Conservation (phyloP, 2,113 vertebrate species). For the Sebastes fasciatus region DNA sequence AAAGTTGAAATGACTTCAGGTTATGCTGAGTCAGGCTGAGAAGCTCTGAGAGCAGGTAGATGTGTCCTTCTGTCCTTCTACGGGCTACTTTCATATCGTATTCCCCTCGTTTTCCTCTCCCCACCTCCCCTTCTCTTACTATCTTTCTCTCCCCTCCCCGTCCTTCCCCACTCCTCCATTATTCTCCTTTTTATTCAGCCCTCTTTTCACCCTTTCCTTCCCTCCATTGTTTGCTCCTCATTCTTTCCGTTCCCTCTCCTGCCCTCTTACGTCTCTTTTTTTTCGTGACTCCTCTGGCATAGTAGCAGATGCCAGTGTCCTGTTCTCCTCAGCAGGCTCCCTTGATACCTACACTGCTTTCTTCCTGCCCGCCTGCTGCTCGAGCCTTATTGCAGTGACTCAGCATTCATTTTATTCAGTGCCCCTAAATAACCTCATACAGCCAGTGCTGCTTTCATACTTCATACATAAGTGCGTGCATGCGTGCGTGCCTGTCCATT, state of each 20-base stretch:
- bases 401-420: slow-evolving; percentile 53
- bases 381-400: slow-evolving; percentile 62
- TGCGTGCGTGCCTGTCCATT: no score
- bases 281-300: slow-evolving; percentile 10
- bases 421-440: slow-evolving; percentile 29
- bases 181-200: slow-evolving; percentile 2
- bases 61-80: slow-evolving; percentile 39
- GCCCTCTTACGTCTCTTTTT: background rate
- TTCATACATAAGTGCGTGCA: no score
- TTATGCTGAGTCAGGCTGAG: slow-evolving; percentile 59
- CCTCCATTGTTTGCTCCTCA: background rate
- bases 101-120: background rate
- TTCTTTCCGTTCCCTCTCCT: background rate
- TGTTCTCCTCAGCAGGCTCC: slow-evolving; percentile 59
- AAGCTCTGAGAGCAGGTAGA: slow-evolving; percentile 16
- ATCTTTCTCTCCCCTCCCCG: background rate
- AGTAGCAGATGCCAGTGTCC: slow-evolving; percentile 64
- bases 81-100: background rate
- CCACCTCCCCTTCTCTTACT: background rate
- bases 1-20: slow-evolving; percentile 44
- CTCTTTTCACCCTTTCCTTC: background rate
- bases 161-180: background rate
- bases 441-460: slow-evolving; percentile 10
- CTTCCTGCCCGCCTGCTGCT: slow-evolving; percentile 59
- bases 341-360: slow-evolving; percentile 50